These are phyloP conservation scores for Seriola aureovittata DNA, from an alignment of 2,113 vertebrate species.

Conservation along the genomic window DNA sequence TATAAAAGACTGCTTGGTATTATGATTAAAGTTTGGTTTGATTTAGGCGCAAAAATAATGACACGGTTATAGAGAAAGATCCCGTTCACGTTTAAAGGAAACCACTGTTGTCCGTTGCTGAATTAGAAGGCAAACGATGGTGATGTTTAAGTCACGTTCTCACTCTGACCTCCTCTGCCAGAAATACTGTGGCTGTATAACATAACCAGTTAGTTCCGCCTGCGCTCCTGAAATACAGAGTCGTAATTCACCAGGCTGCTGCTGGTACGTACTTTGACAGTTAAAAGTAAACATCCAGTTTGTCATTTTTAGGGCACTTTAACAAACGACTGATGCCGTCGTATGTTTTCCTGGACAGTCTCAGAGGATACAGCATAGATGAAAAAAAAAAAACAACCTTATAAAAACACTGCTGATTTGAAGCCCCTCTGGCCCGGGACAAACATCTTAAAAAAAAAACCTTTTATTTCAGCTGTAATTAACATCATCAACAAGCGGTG, in stretches of 20 bases:
- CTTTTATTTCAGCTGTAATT: background rate
- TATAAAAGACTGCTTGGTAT: too few species aligned
- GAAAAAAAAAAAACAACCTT: background rate
- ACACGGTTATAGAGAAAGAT: background rate
- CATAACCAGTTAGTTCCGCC: slow-evolving; percentile 1
- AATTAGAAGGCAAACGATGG: too few species aligned
- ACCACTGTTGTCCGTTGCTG: background rate
- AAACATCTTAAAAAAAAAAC: background rate
- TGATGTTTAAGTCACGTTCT: background rate
- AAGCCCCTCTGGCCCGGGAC: background rate
- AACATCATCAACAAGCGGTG: background rate
- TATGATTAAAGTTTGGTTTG: too few species aligned
- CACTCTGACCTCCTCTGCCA: background rate
- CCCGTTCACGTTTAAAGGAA: background rate
- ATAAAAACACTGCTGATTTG: background rate
- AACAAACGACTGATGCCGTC: background rate
- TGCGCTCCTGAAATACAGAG: slow-evolving; percentile 16
- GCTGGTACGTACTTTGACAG: background rate
- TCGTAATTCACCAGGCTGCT: background rate
- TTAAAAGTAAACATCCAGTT: background rate
- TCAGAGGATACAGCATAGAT: background rate
- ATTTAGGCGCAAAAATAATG: too few species aligned
- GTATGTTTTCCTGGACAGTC: background rate
- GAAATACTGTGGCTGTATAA: background rate
- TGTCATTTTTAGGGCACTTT: background rate